Evolutionary conservation across 2,888 invertebrate genomes (phyloP), one percentile per base, ranked within the genome.

Genomic region (Drosophila borborema): DNA sequence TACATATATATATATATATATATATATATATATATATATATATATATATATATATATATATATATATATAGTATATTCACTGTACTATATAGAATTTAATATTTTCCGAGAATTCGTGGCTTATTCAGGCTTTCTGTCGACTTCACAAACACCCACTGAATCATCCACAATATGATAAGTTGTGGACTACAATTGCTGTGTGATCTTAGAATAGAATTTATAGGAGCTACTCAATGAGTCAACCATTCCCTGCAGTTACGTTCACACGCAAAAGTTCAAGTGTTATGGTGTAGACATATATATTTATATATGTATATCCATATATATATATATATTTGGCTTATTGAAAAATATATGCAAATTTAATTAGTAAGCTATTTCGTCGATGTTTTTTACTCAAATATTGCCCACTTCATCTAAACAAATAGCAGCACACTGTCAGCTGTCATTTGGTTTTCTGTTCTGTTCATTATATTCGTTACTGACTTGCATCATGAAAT

Each of bases 161-260:
- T 82, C 82, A 89, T 83, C 54, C 43, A 53, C 76, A 45, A 55
- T 67, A 49, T 60, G 55, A 76, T 82, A 62, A 55, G 54, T 41
- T 54, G 48, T 58, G 41, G 69, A 58, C 66, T 54, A 67, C 72
- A 86, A 90, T 83, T 86, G 74, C 72, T 90, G 74, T 90, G 87
- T 70, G 90, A 90, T 81, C 74, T 73, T 65, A 72, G 61, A 63
- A 64, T 49, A 68, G 74, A 83, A 72, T 79, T 86, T 77, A 55
- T 72, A 69, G 61, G 65, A 51, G 63, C 53, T 65, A 62, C 54
- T 61, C 68, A 67, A 60, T 86, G 89, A 90, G 65, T 83, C 89
- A 90, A 70, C 74, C 61, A 64, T 68, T 61, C 68, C 40, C 48
- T 36, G 58, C 61, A 84, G 67, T 80, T 86, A 72, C 77, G 74